phyloP scores from a whole-genome alignment of 2,113 vertebrate genomes.

The Callipepla californica region DNA sequence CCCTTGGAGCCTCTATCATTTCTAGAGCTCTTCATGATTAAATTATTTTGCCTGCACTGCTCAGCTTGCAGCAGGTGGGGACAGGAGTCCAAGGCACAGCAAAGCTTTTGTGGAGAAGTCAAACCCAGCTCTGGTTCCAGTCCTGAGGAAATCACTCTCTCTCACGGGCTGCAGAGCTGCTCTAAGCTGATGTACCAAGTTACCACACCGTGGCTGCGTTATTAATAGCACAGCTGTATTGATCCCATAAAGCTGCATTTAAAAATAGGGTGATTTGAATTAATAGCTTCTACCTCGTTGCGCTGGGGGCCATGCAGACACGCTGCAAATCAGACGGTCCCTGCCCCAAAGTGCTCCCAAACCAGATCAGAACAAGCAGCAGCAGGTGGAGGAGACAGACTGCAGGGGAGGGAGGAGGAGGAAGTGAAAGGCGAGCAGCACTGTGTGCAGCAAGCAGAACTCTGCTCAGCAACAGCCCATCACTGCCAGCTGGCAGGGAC shows the following conservation, averaged over 20 bases:
- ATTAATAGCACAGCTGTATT: slow-evolving; percentile 41
- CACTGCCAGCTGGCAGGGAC: slow-evolving; percentile 58
- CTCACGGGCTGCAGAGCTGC: not conserved
- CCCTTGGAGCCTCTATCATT: not conserved
- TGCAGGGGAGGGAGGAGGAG: slow-evolving; percentile 60
- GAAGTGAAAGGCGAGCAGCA: slow-evolving; percentile 34
- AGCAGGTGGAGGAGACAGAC: slow-evolving; percentile 69
- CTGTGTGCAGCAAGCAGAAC: slow-evolving; percentile 33
- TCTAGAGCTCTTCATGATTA: not conserved
- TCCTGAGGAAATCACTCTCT: not conserved
- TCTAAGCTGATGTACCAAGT: not conserved
- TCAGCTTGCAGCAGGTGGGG: not conserved
- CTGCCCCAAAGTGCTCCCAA: slow-evolving; percentile 62
- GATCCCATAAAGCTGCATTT: slow-evolving; percentile 58
- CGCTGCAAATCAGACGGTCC: slow-evolving; percentile 62
- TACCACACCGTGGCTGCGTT: not conserved
- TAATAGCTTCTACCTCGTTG: slow-evolving; percentile 43
- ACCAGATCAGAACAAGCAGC: slow-evolving; percentile 66
- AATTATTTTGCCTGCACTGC: not conserved
- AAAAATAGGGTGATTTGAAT: slow-evolving; percentile 52
- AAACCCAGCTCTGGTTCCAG: not conserved
- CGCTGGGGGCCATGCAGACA: slow-evolving; percentile 57
- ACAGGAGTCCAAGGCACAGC: not conserved
- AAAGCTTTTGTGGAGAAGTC: not conserved
- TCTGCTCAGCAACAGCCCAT: slow-evolving; percentile 55